phyloP scores from a whole-genome alignment of 1,140 invertebrate genomes.

The Pentalonia nigronervosa region DNA sequence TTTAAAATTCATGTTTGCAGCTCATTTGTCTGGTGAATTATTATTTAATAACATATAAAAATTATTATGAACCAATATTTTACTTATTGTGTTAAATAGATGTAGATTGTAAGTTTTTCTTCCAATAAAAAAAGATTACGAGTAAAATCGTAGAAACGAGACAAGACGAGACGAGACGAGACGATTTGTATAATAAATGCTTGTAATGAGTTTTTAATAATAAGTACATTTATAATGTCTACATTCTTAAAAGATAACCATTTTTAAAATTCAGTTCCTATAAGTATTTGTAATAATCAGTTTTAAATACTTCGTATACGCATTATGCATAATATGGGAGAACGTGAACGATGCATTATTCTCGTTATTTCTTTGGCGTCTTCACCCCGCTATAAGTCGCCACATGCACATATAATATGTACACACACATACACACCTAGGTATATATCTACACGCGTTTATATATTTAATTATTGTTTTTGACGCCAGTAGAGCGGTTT shows the following conservation, averaged over 20 bases:
- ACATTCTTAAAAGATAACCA: not conserved
- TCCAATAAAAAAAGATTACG: not conserved
- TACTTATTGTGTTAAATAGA: not conserved
- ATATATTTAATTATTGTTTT: conserved; percentile 46
- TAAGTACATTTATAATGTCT: not conserved
- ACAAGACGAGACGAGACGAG: not conserved
- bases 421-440: not conserved
- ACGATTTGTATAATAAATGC: not conserved
- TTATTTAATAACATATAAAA: not conserved
- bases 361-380: conserved; percentile 4
- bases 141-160: not conserved
- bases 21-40: not conserved
- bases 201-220: not conserved
- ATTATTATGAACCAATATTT: no score
- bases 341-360: not conserved
- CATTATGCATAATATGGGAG: not conserved
- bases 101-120: not conserved
- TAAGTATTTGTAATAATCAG: not conserved
- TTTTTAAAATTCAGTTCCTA: not conserved
- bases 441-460: not conserved
- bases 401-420: not conserved
- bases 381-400: not conserved
- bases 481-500: conserved; percentile 42
- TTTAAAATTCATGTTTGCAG: not conserved
- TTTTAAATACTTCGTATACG: no score